A percentile compares a stretch with the other conserved stretches of the same genome.
Evolutionary conservation across 2,888 invertebrate species (phyloP).

Genomic region (Crepidodera aurea): DNA sequence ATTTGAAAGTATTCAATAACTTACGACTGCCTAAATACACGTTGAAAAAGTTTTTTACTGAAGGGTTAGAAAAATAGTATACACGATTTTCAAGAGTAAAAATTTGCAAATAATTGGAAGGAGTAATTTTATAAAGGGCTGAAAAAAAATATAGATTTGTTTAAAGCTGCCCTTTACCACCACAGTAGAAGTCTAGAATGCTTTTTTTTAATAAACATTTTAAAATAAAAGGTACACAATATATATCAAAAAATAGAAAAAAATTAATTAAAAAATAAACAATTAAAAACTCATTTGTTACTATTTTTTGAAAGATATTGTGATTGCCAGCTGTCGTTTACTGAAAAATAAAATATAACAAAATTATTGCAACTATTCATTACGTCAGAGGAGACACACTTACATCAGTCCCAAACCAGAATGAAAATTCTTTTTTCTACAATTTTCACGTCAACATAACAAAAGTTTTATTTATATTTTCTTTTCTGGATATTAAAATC

Average conservation of each 20-base stretch:
- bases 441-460: too few species aligned
- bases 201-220: not conserved
- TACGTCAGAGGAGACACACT: conserved; percentile 30
- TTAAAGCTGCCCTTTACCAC: conserved; percentile 20
- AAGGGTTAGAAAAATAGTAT: conserved; percentile 1
- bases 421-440: too few species aligned
- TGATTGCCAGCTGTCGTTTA: conserved; percentile 25
- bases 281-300: not conserved
- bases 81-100: not conserved
- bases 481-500: too few species aligned
- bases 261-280: conserved; percentile 6
- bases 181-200: conserved; percentile 12
- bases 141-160: conserved; percentile 2
- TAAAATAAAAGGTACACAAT: conserved; percentile 11
- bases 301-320: conserved; percentile 16
- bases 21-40: conserved; percentile 25
- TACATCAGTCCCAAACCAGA: conserved; percentile 26
- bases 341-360: conserved; percentile 30
- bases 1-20: conserved; percentile 20
- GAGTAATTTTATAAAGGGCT: not conserved
- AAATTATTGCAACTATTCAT: conserved; percentile 38
- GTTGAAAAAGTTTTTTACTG: conserved; percentile 29
- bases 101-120: not conserved
- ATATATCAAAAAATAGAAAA: conserved; percentile 12
- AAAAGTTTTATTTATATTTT: too few species aligned